Base-by-base conservation (phyloP, 2,797 vertebrate genomes). In the Sitta carolinensis region DNA sequence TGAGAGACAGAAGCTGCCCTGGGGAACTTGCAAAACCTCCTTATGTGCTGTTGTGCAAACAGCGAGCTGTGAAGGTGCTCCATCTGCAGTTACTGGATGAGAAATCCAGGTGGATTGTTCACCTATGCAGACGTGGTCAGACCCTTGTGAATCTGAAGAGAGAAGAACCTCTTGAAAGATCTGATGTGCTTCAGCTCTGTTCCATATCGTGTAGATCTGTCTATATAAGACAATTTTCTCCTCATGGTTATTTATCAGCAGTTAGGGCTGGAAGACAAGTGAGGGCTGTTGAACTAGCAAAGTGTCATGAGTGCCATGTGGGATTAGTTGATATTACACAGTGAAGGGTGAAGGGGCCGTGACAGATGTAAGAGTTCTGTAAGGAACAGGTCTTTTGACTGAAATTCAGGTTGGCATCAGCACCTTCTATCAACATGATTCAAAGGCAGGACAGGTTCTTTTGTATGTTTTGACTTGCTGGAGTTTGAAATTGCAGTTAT, bases 381-480 rank as follows among this genome's bases (percentile, higher is more conserved):
- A 40, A 67, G 55, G n/a, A 55, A 25, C 25, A 70, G 21, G 30
- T 70, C n/a, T 84, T 86, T 69, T 70, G 68, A 55, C 10, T 55
- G 69, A 86, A 74, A 84, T 90, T 47, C 77, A 74, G 42, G 6
- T 45, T 43, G 54, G 32, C n/a, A 40, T 84, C 43, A 81, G 15
- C 8, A 10, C 30, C 26, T 78, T 34, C 45, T 58, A 20, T 11
- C 59, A 80, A 50, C 4, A 5, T 23, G 29, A 17, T 50, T 88
- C 29, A 86, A 69, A 79, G 48, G 17, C 51, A 80, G 32, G 22
- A 36, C 11, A n/a, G 54, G 21, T 34, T 82, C 57, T 61, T 68
- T 16, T 7, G 9, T 51, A 43, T 0, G 0, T 86, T 66, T 81
- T 34, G n/a, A 63, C 10, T n/a, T 57, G 11, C 0, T n/a, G 29